phyloP scores from a whole-genome alignment of 2,113 vertebrate genomes.

The Opisthocomus hoazin region DNA sequence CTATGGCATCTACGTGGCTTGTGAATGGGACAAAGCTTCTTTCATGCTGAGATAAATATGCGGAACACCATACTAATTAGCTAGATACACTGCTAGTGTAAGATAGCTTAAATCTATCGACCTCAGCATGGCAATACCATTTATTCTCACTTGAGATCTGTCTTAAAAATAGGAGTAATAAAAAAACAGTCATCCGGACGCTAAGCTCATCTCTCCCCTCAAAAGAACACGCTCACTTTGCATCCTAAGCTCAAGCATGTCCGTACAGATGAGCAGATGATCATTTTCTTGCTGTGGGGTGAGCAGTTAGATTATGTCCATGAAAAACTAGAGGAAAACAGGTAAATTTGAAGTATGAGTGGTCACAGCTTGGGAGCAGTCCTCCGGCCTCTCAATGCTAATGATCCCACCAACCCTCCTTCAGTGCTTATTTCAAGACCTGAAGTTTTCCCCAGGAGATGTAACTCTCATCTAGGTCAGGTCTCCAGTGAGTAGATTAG shows the following conservation, averaged over 20 bases:
- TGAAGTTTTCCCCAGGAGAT: neutral
- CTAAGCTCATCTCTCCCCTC: neutral
- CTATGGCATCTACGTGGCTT: neutral
- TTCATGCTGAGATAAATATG: neutral
- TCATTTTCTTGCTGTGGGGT: neutral
- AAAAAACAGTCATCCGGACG: neutral
- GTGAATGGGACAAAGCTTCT: neutral
- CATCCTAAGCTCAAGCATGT: neutral
- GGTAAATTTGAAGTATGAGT: neutral
- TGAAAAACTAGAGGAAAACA: neutral
- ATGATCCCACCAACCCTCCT: neutral
- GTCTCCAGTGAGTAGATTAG: neutral
- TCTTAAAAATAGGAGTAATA: neutral
- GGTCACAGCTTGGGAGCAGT: neutral
- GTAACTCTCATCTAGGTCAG: neutral
- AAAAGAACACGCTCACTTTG: neutral
- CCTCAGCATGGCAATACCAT: neutral
- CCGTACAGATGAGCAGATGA: neutral
- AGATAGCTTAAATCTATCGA: neutral
- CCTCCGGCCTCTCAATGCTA: neutral
- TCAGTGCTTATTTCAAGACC: neutral
- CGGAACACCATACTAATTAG: neutral
- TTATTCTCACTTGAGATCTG: neutral
- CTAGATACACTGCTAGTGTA: neutral
- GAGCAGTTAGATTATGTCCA: neutral